phyloP scores from a whole-genome alignment of 1,140 invertebrate genomes.

The Tetranychus urticae region DNA sequence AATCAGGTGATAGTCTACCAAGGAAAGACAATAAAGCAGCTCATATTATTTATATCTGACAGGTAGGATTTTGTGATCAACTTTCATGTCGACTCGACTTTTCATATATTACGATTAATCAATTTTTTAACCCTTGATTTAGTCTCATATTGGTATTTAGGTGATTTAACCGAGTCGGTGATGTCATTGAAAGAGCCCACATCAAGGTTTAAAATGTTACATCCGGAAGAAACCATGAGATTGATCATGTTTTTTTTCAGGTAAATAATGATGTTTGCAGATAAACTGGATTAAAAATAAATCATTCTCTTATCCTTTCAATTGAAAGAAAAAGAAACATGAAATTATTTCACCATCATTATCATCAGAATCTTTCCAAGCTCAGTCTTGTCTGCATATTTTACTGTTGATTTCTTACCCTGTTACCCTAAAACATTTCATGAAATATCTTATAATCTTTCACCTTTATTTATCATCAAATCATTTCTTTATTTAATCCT shows the following conservation, averaged over 20 bases:
- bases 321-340: no score
- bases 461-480: no score
- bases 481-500: no score
- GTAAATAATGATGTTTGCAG: slow-evolving; percentile 23
- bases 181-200: slow-evolving; percentile 37
- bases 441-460: no score
- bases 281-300: no score
- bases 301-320: no score
- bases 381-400: no score
- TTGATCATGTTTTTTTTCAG: slow-evolving; percentile 52
- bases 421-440: no score
- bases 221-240: slow-evolving; percentile 23
- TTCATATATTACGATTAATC: not conserved
- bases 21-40: slow-evolving; percentile 54
- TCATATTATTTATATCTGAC: slow-evolving; percentile 52
- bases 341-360: no score
- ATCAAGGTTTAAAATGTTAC: slow-evolving; percentile 55
- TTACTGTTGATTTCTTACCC: no score
- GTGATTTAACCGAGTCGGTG: slow-evolving; percentile 30
- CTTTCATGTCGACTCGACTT: not conserved
- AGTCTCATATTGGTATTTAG: slow-evolving; percentile 47
- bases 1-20: slow-evolving; percentile 30
- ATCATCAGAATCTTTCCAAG: no score
- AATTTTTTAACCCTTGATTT: not conserved
- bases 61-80: slow-evolving; percentile 25